phyloP scores from a whole-genome alignment of 2,113 vertebrate genomes.

The Leucoraja erinaceus region DNA sequence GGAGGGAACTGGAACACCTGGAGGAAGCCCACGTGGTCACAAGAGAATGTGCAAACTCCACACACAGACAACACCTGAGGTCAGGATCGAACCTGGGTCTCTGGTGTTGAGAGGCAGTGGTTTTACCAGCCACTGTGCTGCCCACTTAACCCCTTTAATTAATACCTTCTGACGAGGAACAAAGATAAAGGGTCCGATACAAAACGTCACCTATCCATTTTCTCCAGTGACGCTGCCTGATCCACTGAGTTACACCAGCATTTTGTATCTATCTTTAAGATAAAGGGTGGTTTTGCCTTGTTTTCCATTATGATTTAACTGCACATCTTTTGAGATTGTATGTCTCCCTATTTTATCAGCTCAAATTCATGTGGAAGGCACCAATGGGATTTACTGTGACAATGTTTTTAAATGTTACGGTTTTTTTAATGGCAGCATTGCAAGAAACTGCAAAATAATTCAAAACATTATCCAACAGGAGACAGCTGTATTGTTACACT shows the following conservation, averaged over 20 bases:
- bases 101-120: too few relatives aligned
- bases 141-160: background rate
- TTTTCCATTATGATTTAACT: background rate
- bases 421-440: background rate
- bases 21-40: too few relatives aligned
- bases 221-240: too few relatives aligned
- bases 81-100: too few relatives aligned
- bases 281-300: background rate
- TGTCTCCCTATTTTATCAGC: background rate
- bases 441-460: conserved; percentile 7
- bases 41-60: too few relatives aligned
- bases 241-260: too few relatives aligned
- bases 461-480: background rate
- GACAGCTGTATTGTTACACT: conserved; percentile 23
- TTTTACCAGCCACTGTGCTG: too few relatives aligned
- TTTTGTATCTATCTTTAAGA: too few relatives aligned
- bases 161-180: background rate
- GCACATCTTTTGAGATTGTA: background rate
- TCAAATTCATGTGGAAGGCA: background rate
- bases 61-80: too few relatives aligned
- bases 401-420: background rate
- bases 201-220: too few relatives aligned
- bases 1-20: too few relatives aligned
- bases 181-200: background rate
- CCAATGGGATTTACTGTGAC: background rate